Conservation (phyloP, 2,888 invertebrate genomes). For the Volucella inflata region DNA sequence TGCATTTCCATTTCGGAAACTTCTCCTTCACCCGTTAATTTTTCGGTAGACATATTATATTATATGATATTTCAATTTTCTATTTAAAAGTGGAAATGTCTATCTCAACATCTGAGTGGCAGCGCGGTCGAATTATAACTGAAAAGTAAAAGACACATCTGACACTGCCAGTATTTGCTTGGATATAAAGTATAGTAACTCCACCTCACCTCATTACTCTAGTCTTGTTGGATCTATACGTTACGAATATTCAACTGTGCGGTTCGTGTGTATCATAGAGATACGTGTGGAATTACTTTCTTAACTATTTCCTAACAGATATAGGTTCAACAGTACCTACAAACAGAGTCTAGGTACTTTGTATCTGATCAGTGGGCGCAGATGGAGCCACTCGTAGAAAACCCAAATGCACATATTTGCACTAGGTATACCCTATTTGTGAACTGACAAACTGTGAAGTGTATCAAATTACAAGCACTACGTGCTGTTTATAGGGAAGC, state of each 20-base stretch:
- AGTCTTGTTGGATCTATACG: conserved; percentile 17
- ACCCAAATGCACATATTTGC: conserved; percentile 56
- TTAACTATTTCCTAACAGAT: conserved; percentile 22
- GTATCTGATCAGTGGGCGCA: conserved; percentile 4
- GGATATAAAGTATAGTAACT: too few relatives aligned
- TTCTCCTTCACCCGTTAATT: conserved; percentile 33
- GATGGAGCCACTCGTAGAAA: conserved; percentile 14
- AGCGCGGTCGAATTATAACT: conserved; percentile 65
- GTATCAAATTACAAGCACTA: conserved; percentile 56
- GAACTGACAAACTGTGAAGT: conserved; percentile 53
- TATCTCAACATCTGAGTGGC: conserved; percentile 49
- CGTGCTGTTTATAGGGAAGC: conserved; percentile 56
- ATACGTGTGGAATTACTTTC: conserved; percentile 44
- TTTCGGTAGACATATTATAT: conserved; percentile 61
- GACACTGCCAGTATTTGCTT: conserved; percentile 27
- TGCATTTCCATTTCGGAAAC: conserved; percentile 66
- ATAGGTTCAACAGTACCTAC: neutral
- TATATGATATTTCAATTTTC: conserved; percentile 26
- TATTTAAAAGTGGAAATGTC: conserved; percentile 2
- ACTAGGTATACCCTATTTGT: conserved; percentile 22
- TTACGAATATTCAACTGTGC: neutral
- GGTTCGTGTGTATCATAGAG: conserved; percentile 35
- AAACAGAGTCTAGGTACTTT: conserved; percentile 1
- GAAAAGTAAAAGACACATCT: conserved; percentile 23
- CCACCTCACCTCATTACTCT: neutral